phyloP scores from a whole-genome alignment of 2,888 invertebrate species.

The Stegophylla sp. region DNA sequence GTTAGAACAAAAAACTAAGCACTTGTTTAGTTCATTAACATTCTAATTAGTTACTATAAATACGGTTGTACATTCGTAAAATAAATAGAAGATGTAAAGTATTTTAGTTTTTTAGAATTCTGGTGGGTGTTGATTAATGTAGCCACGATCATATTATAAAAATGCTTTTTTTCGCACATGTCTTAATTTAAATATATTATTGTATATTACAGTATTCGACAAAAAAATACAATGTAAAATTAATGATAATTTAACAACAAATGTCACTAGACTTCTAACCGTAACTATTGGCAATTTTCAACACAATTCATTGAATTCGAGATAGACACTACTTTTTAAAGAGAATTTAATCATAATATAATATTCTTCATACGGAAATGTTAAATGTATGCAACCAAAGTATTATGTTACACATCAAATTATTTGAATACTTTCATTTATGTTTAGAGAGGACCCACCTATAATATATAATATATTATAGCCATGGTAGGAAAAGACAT shows the following conservation, averaged over 20 bases:
- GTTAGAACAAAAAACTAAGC: not conserved
- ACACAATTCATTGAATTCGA: not conserved
- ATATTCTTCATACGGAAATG: not conserved
- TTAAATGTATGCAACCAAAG: not conserved
- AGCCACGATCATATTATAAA: not conserved
- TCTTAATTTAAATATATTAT: slow-evolving; percentile 13
- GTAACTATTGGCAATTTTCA: too few relatives aligned
- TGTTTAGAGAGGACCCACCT: not conserved
- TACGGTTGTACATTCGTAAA: not conserved
- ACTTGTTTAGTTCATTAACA: not conserved
- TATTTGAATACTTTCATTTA: slow-evolving; percentile 23
- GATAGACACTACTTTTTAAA: not conserved
- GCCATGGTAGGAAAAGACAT: slow-evolving; percentile 19
- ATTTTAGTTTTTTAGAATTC: slow-evolving; percentile 3
- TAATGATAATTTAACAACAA: not conserved
- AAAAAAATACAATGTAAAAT: not conserved
- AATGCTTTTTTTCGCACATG: not conserved
- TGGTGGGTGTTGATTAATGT: slow-evolving; percentile 43
- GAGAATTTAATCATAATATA: too few relatives aligned
- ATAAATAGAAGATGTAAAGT: slow-evolving; percentile 11
- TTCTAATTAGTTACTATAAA: slow-evolving; percentile 13
- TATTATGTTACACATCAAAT: not conserved
- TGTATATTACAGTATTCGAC: not conserved
- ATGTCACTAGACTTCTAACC: too few relatives aligned
- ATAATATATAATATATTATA: too few relatives aligned